Percentiles rank a stretch among this genome's conserved stretches.
Conservation (phyloP, 1,140 invertebrate genomes). For the Centruroides sculpturatus region DNA sequence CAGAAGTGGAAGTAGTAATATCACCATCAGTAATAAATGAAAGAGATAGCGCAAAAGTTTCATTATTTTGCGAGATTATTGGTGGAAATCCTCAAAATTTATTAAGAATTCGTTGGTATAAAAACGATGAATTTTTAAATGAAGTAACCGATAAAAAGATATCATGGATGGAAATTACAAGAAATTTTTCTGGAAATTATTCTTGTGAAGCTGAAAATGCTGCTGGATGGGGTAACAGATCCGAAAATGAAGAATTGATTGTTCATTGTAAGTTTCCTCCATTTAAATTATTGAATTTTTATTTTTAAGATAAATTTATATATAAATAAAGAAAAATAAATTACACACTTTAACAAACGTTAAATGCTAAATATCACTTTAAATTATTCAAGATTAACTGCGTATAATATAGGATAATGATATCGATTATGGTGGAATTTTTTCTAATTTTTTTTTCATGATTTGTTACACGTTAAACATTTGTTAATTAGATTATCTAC, state of each 20-base stretch:
- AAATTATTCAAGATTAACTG: too few species aligned
- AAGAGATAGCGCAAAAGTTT: conserved; percentile 38
- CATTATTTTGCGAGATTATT: conserved; percentile 56
- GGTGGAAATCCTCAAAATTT: conserved; percentile 38
- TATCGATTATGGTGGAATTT: too few species aligned
- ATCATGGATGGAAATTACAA: conserved; percentile 43
- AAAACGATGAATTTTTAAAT: conserved; percentile 63
- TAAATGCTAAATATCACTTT: too few species aligned
- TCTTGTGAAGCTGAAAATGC: conserved; percentile 72
- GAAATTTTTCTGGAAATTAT: conserved; percentile 79
- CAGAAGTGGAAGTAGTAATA: conserved; percentile 4
- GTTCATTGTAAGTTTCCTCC: conserved; percentile 56
- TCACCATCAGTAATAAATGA: conserved; percentile 42
- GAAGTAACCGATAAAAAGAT: conserved; percentile 60
- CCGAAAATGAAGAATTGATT: conserved; percentile 50
- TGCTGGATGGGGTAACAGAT: conserved; percentile 66
- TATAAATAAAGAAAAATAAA: background rate
- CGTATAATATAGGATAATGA: too few species aligned
- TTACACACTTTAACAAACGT: background rate
- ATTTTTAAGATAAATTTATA: background rate
- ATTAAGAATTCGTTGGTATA: conserved; percentile 49
- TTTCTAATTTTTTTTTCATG: too few species aligned
- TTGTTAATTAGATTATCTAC: too few species aligned
- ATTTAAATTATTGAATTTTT: background rate
- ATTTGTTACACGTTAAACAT: too few species aligned